phyloP scores from a whole-genome alignment of 2,888 invertebrate species.

The Eumacrocentrus americanus region DNA sequence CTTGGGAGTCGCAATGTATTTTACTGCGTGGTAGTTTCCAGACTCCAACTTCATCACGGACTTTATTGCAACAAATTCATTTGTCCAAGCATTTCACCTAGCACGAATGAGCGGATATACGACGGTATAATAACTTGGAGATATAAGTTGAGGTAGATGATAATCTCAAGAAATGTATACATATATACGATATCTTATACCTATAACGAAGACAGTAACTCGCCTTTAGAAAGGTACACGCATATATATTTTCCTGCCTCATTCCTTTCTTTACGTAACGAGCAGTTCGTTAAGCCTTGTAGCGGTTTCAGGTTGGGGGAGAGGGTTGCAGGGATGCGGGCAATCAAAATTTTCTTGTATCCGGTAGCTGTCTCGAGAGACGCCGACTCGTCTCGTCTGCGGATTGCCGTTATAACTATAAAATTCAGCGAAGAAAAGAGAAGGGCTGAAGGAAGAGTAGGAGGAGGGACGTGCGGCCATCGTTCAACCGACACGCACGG shows the following conservation, averaged over 20 bases:
- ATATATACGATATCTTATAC: too few species aligned
- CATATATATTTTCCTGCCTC: not conserved
- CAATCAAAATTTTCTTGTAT: slow-evolving; percentile 44
- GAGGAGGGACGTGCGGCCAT: slow-evolving; percentile 43
- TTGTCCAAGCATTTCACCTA: not conserved
- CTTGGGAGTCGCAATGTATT: too few species aligned
- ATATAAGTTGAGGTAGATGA: not conserved
- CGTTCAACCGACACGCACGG: slow-evolving; percentile 53
- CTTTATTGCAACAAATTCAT: not conserved
- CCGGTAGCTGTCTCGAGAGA: not conserved
- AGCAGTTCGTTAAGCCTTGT: not conserved
- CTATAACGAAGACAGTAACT: too few species aligned
- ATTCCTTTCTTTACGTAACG: not conserved
- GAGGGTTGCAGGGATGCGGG: slow-evolving; percentile 25
- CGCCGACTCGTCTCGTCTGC: slow-evolving; percentile 8
- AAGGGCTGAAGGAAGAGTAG: not conserved
- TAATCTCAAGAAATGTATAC: not conserved
- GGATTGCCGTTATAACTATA: slow-evolving; percentile 39
- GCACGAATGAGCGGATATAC: slow-evolving; percentile 9
- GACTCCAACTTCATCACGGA: not conserved
- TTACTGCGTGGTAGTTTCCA: not conserved
- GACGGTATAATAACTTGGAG: not conserved
- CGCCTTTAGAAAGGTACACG: not conserved
- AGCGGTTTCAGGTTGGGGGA: too few species aligned
- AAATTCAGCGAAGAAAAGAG: slow-evolving; percentile 42